Conservation (phyloP, 2,113 vertebrate species). For the Lepus timidus region DNA sequence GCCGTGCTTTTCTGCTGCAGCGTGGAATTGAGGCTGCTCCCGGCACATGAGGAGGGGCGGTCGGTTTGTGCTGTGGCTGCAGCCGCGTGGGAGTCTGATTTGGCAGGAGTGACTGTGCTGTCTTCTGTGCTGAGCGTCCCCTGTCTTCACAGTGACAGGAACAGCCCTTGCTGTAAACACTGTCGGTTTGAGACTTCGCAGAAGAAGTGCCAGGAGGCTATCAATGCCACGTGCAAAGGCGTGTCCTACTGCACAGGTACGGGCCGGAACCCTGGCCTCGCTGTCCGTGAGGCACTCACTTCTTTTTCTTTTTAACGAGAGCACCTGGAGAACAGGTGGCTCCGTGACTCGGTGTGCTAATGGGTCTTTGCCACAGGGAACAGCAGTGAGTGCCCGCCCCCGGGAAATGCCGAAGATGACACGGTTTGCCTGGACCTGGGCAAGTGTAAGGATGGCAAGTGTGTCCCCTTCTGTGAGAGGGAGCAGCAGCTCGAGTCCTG, state of each 20-base stretch:
- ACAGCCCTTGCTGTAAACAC: conserved; percentile 96
- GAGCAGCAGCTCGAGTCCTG: conserved; percentile 91
- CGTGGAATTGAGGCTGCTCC: no score
- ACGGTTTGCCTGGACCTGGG: conserved; percentile 95
- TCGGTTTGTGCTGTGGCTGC: accelerated
- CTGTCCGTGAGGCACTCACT: no score
- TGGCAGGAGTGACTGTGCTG: accelerated
- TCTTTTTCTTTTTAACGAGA: neutral
- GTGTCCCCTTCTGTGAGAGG: conserved; percentile 96
- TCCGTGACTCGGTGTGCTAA: neutral
- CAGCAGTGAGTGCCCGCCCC: conserved; percentile 95
- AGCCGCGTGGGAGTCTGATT: accelerated
- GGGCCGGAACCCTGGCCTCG: neutral
- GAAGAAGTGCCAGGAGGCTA: conserved; percentile 96
- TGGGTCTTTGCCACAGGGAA: conserved; percentile 86
- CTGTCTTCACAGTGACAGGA: conserved; percentile 92
- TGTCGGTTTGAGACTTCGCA: conserved; percentile 93
- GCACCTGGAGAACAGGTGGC: neutral
- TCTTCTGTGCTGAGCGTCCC: neutral
- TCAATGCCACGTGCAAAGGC: conserved; percentile 97
- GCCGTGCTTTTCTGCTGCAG: neutral
- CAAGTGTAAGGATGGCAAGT: conserved; percentile 93
- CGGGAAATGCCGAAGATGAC: conserved; percentile 90
- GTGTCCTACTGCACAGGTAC: conserved; percentile 95
- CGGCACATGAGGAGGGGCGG: neutral